Conservation (phyloP, 2,797 vertebrate species). For the Cichlasoma orientale region DNA sequence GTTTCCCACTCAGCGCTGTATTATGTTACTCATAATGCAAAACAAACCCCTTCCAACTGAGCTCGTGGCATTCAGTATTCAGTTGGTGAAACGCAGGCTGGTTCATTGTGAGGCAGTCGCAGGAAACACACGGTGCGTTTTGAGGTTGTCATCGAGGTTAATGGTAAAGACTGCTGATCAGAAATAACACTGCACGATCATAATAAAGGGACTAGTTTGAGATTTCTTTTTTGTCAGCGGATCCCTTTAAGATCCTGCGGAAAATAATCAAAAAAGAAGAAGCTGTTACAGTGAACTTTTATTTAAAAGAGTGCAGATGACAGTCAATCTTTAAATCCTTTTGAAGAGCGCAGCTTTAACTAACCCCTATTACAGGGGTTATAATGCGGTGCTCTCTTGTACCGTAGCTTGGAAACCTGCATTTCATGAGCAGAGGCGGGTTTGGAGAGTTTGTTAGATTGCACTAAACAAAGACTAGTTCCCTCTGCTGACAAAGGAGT, state of each 20-base stretch:
- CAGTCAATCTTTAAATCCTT: too few relatives aligned
- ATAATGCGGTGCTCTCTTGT: neutral
- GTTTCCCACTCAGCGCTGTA: neutral
- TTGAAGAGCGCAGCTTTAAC: too few relatives aligned
- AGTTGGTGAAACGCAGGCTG: neutral
- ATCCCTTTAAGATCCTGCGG: neutral
- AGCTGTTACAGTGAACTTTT: too few relatives aligned
- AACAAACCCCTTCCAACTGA: neutral
- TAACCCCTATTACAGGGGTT: too few relatives aligned
- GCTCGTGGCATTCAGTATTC: neutral
- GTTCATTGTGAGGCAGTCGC: neutral
- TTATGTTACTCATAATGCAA: constrained; percentile 2
- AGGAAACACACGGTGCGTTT: neutral
- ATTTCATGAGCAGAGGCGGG: neutral
- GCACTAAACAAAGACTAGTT: neutral
- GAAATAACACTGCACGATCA: neutral
- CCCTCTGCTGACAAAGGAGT: neutral
- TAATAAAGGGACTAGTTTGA: neutral
- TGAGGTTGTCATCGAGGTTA: neutral
- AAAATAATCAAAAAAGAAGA: neutral
- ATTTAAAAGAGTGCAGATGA: too few relatives aligned
- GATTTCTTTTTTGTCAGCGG: neutral
- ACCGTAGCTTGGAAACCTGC: neutral
- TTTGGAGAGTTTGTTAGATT: neutral
- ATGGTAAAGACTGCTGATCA: neutral